These are phyloP conservation scores for Congeria kusceri DNA, from an alignment of 2,888 invertebrate species.

Conservation along the genomic window DNA sequence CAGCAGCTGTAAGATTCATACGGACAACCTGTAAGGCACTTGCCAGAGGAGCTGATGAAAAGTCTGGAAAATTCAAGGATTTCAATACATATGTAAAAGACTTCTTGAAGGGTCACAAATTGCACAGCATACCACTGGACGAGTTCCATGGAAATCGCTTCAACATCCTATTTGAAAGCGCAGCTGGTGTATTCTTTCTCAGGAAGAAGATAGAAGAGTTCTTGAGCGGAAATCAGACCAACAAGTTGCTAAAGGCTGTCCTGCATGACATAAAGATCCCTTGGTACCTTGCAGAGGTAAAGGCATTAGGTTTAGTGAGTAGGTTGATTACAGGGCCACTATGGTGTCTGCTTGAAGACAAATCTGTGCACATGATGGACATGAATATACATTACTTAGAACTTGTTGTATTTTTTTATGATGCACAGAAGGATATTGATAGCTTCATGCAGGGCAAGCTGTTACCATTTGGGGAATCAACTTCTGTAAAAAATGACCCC, in stretches of 20 bases:
- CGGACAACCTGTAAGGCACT: slow-evolving; percentile 38
- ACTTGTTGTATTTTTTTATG: slow-evolving; percentile 36
- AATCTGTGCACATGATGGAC: slow-evolving; percentile 21
- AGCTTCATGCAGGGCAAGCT: slow-evolving; percentile 27
- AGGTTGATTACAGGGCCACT: slow-evolving; percentile 41
- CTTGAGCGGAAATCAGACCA: slow-evolving; percentile 34
- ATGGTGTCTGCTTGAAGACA: slow-evolving; percentile 35
- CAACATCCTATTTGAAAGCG: slow-evolving; percentile 55
- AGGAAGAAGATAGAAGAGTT: slow-evolving; percentile 25
- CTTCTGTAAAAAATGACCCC: slow-evolving; percentile 28
- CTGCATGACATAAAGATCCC: slow-evolving; percentile 53
- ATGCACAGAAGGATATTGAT: slow-evolving; percentile 17
- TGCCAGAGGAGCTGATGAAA: slow-evolving; percentile 39
- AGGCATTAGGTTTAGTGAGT: slow-evolving; percentile 61
- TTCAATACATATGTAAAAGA: slow-evolving; percentile 29
- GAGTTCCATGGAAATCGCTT: slow-evolving; percentile 60
- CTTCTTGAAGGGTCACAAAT: slow-evolving; percentile 33
- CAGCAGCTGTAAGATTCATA: slow-evolving; percentile 26
- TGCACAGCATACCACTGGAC: slow-evolving; percentile 34
- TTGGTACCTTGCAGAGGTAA: slow-evolving; percentile 53
- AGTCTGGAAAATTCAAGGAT: slow-evolving; percentile 32
- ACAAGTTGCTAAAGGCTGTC: slow-evolving; percentile 53
- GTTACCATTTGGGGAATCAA: slow-evolving; percentile 8
- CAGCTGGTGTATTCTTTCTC: slow-evolving; percentile 20
- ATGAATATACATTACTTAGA: slow-evolving; percentile 32